Evolutionary conservation across 1,140 invertebrate species (phyloP), one percentile per base, ranked within the genome.

Genomic region (Drosophila truncata): DNA sequence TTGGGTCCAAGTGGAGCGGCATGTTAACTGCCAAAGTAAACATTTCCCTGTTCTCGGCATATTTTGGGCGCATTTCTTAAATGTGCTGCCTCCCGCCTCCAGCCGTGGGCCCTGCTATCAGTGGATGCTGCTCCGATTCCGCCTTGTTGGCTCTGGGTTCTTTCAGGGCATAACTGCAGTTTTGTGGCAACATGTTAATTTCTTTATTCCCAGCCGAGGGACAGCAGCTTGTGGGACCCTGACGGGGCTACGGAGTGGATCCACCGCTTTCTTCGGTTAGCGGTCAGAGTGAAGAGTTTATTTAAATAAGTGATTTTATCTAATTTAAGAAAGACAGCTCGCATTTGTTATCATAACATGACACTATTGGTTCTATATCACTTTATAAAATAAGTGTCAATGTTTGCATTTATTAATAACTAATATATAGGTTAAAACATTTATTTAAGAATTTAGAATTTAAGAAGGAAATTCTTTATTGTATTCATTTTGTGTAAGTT

Each of bases 171-270:
- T 86, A 87, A 86, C 82, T 86, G 83, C 75, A 87, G 69, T 86
- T 78, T 86, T 85, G 82, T 71, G 80, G 84, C 80, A 86, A 86
- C 82, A 86, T 88, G 83, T 86, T 86, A 86, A 88, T 86, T 86
- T 86, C 83, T 86, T 88, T 66, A 86, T 86, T 86, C 80, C 58
- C 67, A 82, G 62, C 61, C 57, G 44, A 42, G 79, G 79, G 60
- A 63, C 33, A 63, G 39, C 37, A 42, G 11, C 42, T 20, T 46
- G 47, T 27, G 41, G 65, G 59, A 33, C 37, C 65, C 23, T 47
- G 33, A 18, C 47, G 65, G n/a, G 29, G 13, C 25, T 49, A 37
- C 35, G 33, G 52, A 25, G 18, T 37, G 31, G 9, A 27, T 18
- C 10, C 39, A 23, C 10, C 58, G 61, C 39, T 71, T 76, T 83